These are phyloP conservation scores for Sus cebifrons DNA, from an alignment of 2,797 vertebrate genomes.

Conservation along the genomic window DNA sequence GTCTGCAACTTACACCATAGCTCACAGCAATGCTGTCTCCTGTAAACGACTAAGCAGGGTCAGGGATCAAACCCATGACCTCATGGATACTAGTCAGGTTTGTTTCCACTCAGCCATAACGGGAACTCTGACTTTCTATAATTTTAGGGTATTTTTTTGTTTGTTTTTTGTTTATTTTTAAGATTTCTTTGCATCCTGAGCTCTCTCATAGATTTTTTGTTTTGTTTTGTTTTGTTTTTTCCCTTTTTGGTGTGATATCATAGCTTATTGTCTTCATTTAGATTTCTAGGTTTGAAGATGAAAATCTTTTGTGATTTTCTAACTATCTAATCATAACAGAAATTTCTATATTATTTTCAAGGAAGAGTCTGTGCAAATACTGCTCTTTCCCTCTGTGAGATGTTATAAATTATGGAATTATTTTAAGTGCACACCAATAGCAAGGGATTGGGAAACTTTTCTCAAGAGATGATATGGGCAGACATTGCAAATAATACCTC, in stretches of 20 bases:
- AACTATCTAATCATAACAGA: neutral
- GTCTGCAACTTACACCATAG: too few species aligned
- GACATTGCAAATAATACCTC: neutral
- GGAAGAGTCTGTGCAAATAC: neutral
- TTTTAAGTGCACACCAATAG: neutral
- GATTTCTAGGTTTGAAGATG: neutral
- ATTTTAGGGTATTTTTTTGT: too few species aligned
- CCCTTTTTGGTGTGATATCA: neutral
- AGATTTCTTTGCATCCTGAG: neutral
- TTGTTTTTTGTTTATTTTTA: neutral
- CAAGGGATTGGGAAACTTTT: neutral
- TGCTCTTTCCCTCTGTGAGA: neutral
- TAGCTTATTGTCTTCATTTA: neutral
- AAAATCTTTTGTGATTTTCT: constrained; percentile 57
- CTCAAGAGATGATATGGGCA: neutral
- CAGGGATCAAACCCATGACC: too few species aligned
- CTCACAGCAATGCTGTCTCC: too few species aligned
- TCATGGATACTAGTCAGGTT: too few species aligned
- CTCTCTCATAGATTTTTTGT: neutral
- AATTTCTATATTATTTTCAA: constrained; percentile 31
- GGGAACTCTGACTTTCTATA: too few species aligned
- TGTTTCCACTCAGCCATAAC: too few species aligned
- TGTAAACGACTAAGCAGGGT: too few species aligned
- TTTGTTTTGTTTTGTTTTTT: neutral
- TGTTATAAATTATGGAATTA: neutral